Conservation (phyloP, 2,113 vertebrate genomes). For the Syngnathoides biaculeatus region DNA sequence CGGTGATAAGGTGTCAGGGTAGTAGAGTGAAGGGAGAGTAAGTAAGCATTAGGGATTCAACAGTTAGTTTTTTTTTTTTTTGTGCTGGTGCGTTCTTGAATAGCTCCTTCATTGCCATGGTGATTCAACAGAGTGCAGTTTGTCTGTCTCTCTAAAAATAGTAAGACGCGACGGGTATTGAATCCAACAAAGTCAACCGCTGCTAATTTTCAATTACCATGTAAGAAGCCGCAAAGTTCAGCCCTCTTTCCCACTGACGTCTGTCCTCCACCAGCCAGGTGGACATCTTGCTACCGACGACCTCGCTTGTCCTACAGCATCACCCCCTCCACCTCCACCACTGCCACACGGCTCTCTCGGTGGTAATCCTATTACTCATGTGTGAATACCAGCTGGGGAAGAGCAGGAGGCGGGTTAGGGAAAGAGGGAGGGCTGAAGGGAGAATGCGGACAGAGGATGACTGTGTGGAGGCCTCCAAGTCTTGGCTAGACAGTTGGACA, state of each 20-base stretch:
- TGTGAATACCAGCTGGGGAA: conserved; percentile 76
- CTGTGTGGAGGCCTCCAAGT: conserved; percentile 43
- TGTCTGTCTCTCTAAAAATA: conserved; percentile 66
- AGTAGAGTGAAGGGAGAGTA: too few relatives aligned
- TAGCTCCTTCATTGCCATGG: conserved; percentile 70
- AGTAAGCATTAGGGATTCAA: too few relatives aligned
- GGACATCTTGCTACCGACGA: conserved; percentile 21
- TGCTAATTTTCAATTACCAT: conserved; percentile 14
- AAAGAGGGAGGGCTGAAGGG: conserved; percentile 26
- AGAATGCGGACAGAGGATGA: conserved; percentile 56
- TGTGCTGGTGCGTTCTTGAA: conserved; percentile 63
- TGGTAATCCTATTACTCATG: conserved; percentile 80
- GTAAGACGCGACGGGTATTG: conserved; percentile 52
- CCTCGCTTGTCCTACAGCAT: conserved; percentile 53
- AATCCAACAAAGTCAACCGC: conserved; percentile 30
- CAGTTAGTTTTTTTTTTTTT: conserved; percentile 36
- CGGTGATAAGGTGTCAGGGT: too few relatives aligned
- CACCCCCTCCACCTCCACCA: conserved; percentile 28
- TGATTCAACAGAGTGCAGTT: conserved; percentile 59
- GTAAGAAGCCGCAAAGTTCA: conserved; percentile 6
- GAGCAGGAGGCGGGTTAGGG: conserved; percentile 17
- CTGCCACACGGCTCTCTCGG: conserved; percentile 56
- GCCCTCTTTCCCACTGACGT: not conserved
- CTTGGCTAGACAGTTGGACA: conserved; percentile 33
- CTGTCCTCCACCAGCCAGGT: conserved; percentile 24